Evolutionary conservation across 2,113 vertebrate genomes (phyloP), one percentile per base, ranked within the genome.

Genomic region (Sphyrna mokarran): DNA sequence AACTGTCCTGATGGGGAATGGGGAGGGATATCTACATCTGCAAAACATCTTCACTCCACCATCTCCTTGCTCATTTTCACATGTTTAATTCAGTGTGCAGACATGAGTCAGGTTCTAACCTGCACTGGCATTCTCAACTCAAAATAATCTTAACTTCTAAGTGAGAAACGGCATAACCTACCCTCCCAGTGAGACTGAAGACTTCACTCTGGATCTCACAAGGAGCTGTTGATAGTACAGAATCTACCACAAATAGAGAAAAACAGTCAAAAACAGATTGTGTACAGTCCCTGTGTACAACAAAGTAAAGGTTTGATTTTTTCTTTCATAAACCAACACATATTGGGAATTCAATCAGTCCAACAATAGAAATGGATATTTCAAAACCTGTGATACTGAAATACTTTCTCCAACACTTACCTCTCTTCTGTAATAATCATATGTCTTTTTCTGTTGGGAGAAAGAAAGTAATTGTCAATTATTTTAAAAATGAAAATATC

Each of bases 131-230:
- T 89, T 10, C 23, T 33, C 13, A 63, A 66, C 37, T 63, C 1
- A 8, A 33, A 61, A 91, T 1, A 16, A 63, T 16, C 18, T 66
- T 63, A 54, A 58, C 22, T 90, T 33, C 87, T 33, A 3, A 66
- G 13, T 10, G 16, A 66, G 2, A n/a, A 14, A n/a, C 26, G 11
- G 87, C 29, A 37, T 43, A 95, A 96, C 99, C 96, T 98, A 99
- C 99, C 98, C 99, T 97, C 98, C 98, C 0, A 99, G 97, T 76
- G 99, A 99, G 97, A 99, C 99, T 0, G 99, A 99, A 48, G 99
- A 99, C 97, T 99, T 99, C 96, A 99, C 99, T 72, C 98, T 98
- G 96, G 99, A 98, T 96, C 98, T 98, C 98, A 98, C 97, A 94
- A 99, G 97, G 96, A 98, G 98, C 97, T 99, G 99, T 96, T 99